Conservation (phyloP, 2,888 invertebrate genomes). For the Ptychoptera albimana region DNA sequence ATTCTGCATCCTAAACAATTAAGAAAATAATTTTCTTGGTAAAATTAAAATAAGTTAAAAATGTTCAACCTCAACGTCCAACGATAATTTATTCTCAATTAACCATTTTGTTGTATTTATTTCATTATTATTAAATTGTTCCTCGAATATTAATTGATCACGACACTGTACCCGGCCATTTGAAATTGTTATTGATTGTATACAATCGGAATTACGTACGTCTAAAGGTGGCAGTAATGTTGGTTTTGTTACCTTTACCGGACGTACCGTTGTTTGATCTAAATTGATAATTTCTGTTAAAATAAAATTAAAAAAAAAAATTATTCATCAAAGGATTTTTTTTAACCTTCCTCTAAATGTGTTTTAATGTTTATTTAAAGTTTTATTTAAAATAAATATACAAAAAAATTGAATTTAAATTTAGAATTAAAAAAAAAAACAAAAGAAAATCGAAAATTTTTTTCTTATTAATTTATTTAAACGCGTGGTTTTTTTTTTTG, state of each 20-base stretch:
- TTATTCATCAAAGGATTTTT: no score
- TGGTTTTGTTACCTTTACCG: background rate
- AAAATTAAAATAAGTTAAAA: no score
- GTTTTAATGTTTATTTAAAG: no score
- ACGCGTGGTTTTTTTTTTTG: no score
- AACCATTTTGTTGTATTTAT: constrained; percentile 36
- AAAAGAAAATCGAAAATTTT: no score
- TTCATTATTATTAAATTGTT: constrained; percentile 34
- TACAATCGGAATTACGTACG: constrained; percentile 1
- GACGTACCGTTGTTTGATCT: background rate
- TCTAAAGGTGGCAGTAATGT: background rate
- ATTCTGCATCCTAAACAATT: constrained; percentile 26
- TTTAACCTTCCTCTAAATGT: no score
- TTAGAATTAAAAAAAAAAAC: no score
- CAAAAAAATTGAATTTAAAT: no score
- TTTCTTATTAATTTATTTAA: no score
- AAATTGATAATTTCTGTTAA: background rate
- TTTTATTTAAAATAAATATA: no score
- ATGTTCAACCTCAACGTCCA: constrained; percentile 20
- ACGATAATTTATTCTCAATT: constrained; percentile 39
- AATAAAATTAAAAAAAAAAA: background rate
- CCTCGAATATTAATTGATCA: constrained; percentile 41
- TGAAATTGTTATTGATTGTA: constrained; percentile 14
- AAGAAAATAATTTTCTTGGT: background rate
- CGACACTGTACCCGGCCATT: constrained; percentile 22